Base-by-base conservation (phyloP, 35 echinoderm and acorn worm genomes). In the Apostichopus parvimensis region DNA sequence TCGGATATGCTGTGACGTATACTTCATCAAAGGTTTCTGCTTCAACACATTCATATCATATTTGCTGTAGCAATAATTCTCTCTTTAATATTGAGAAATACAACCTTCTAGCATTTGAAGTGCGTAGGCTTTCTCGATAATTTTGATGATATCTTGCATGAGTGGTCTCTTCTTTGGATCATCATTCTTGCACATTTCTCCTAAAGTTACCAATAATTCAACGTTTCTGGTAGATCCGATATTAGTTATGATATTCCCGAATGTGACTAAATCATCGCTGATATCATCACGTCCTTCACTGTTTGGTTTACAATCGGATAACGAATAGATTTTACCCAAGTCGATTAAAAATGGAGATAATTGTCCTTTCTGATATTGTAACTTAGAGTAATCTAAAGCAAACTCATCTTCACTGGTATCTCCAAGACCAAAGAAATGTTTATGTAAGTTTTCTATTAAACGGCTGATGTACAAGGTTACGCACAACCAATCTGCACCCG, bases 101-200 rank as follows among this genome's bases (percentile, higher is more conserved):
- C 7, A 72, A 65, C 86, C 86, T 25, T 88, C 61, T 34, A 88
- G 54, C 22, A 88, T 53, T 45, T 88, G 86, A 72, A 88, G 62
- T n/a, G 86, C 86, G n/a, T 73, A 88, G 4, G 86, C 86, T 88
- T 88, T 88, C 52, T 88, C 86, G 45, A 73, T 88, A 8, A n/a
- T 66, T n/a, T 88, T 88, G 20, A 88, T 73, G 4, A 72, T 24
- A 24, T 88, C 86, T 34, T 52, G 61, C 14, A 88, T 25, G 2
- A 54, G 10, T 18, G 86, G 86, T 88, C 86, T 73, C 15, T 88
- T 88, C 61, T 54, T 88, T 4, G 62, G 22, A 64, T 88, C 86
- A 23, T 72, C 21, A 53, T 88, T 88, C 34, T n/a, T 72, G 17
- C 86, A 88, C 24, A 72, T 14, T 55, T 88, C 86, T 17, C 86